Percentiles rank a stretch among this genome's conserved stretches.
Evolutionary conservation across 2,797 vertebrate genomes (phyloP).

Genomic region (Staurois parvus): DNA sequence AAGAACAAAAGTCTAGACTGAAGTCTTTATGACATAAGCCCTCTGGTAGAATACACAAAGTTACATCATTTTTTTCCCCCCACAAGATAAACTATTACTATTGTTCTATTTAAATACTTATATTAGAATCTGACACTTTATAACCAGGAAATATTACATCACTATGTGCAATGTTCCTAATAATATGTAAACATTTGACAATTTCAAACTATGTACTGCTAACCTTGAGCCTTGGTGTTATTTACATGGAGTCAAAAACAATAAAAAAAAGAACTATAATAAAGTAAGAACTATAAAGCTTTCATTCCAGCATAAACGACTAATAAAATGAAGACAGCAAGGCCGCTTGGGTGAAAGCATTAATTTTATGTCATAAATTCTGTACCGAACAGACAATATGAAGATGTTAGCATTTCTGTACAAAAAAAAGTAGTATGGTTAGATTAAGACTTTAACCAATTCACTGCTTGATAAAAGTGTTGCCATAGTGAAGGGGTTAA

Average conservation of each 20-base stretch:
- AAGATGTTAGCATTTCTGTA: constrained; percentile 70
- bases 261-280: neutral
- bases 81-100: neutral
- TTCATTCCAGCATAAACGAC: constrained; percentile 64
- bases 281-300: constrained; percentile 7
- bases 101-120: neutral
- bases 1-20: too few species aligned
- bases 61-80: neutral
- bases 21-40: too few species aligned
- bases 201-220: neutral
- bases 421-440: constrained; percentile 68
- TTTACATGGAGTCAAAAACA: neutral
- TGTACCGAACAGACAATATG: constrained; percentile 69
- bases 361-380: constrained; percentile 72
- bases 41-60: neutral
- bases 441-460: constrained; percentile 54
- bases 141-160: constrained; percentile 28
- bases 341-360: constrained; percentile 68
- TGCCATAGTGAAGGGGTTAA: constrained; percentile 57
- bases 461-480: constrained; percentile 3
- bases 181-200: neutral
- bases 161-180: neutral
- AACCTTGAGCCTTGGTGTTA: constrained; percentile 28
- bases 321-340: constrained; percentile 63
- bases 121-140: neutral